These are phyloP conservation scores for Enteromius argenteus DNA, from an alignment of 2,797 vertebrate species.

Conservation along the genomic window DNA sequence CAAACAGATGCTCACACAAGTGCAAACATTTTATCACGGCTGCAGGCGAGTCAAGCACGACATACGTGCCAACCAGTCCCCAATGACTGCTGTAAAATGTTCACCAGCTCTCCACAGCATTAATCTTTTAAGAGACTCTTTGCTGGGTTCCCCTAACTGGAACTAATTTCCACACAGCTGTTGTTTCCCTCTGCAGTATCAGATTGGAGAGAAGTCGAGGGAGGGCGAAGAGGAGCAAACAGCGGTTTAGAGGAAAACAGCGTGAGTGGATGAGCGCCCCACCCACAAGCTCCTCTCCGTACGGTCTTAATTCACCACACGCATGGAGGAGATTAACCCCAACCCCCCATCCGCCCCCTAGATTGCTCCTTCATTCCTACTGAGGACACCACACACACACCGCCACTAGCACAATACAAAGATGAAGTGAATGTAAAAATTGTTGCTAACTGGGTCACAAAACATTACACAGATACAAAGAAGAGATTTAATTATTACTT, in stretches of 20 bases:
- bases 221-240: conserved; percentile 27
- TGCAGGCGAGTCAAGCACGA: background rate
- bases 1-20: conserved; percentile 9
- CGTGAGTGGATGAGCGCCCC: conserved; percentile 32
- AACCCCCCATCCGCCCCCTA: conserved; percentile 19
- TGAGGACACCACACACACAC: conserved; percentile 21
- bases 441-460: background rate
- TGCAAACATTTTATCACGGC: background rate
- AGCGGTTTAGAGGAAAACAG: conserved; percentile 37
- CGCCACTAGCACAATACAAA: conserved; percentile 37
- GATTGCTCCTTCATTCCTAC: conserved; percentile 23
- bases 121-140: conserved; percentile 61
- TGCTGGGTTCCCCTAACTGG: conserved; percentile 37
- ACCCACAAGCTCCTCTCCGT: conserved; percentile 12
- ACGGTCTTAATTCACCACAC: conserved; percentile 16
- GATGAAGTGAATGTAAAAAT: conserved; percentile 12
- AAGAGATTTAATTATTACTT: conserved; percentile 26
- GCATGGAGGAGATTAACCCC: conserved; percentile 42
- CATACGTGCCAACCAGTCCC: background rate
- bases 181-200: conserved; percentile 44
- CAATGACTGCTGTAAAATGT: background rate
- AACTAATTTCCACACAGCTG: conserved; percentile 54
- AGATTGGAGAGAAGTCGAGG: conserved; percentile 13
- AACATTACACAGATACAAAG: background rate
- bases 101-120: conserved; percentile 32